A percentile compares a stretch with the other conserved stretches of the same genome.
phyloP scores from a whole-genome alignment of 2,113 vertebrate genomes.

The Campylomormyrus tamandua region DNA sequence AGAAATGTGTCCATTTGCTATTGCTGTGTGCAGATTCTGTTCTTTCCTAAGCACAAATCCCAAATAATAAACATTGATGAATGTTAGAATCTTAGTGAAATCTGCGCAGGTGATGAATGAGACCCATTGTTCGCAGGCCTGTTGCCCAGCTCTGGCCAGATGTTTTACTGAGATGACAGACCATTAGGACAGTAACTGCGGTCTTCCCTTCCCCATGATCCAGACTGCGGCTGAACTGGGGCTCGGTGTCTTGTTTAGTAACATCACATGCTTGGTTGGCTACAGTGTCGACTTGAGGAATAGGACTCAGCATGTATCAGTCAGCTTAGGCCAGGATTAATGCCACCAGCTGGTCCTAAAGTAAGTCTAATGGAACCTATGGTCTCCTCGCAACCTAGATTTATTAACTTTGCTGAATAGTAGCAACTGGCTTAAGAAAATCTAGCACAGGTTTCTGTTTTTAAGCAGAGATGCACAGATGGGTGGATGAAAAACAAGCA shows the following conservation, averaged over 20 bases:
- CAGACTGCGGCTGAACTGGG: background rate
- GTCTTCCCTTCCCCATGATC: background rate
- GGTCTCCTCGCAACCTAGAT: background rate
- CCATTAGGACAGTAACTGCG: background rate
- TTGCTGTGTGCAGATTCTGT: background rate
- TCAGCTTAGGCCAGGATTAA: background rate
- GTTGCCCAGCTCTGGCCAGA: background rate
- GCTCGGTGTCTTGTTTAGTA: background rate
- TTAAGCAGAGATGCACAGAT: background rate
- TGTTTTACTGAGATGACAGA: background rate
- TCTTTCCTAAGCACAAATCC: background rate
- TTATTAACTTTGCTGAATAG: background rate
- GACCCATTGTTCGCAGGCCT: background rate
- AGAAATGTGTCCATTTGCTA: background rate
- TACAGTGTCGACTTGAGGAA: background rate
- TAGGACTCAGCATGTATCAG: background rate
- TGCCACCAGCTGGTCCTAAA: background rate
- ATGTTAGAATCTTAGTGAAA: background rate
- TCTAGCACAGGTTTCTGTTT: background rate
- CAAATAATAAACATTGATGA: background rate
- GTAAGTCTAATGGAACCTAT: background rate
- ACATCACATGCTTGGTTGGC: background rate
- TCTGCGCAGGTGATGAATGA: background rate
- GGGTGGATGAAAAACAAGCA: background rate
- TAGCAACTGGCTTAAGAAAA: background rate